Conservation (phyloP, 1,140 invertebrate genomes). For the Laodelphax striatellus region DNA sequence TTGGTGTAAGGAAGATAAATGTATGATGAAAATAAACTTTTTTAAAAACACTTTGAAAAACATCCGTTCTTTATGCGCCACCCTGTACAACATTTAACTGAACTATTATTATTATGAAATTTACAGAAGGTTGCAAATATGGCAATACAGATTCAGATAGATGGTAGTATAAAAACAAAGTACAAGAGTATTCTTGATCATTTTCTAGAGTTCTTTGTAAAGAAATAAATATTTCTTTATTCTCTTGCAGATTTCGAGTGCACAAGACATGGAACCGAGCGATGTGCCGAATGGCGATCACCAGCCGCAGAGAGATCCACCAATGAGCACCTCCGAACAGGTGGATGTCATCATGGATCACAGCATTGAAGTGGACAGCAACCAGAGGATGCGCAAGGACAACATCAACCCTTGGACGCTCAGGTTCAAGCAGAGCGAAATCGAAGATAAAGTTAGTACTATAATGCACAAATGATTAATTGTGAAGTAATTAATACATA, state of each 20-base stretch:
- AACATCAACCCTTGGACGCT: conserved; percentile 80
- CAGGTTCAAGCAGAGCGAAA: conserved; percentile 61
- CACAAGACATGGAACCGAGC: conserved; percentile 32
- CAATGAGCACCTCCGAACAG: conserved; percentile 41
- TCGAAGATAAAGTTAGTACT: conserved; percentile 51
- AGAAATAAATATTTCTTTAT: neutral
- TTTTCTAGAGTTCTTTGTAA: neutral
- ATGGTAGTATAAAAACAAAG: no score
- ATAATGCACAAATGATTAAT: no score
- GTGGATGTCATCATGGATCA: conserved; percentile 80
- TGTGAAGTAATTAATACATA: no score
- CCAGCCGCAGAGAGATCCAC: conserved; percentile 15
- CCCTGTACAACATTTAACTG: no score
- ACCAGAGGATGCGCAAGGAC: conserved; percentile 77
- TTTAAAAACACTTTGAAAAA: no score
- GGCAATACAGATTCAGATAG: no score
- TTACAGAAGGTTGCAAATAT: no score
- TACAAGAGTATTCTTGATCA: neutral
- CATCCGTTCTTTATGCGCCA: no score
- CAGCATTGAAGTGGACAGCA: conserved; percentile 84
- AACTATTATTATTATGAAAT: no score
- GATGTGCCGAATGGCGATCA: conserved; percentile 13
- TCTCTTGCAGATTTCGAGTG: conserved; percentile 33
- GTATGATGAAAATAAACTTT: no score
- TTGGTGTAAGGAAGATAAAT: no score